phyloP scores from a whole-genome alignment of 2,113 vertebrate genomes.

The Gadus chalcogrammus region DNA sequence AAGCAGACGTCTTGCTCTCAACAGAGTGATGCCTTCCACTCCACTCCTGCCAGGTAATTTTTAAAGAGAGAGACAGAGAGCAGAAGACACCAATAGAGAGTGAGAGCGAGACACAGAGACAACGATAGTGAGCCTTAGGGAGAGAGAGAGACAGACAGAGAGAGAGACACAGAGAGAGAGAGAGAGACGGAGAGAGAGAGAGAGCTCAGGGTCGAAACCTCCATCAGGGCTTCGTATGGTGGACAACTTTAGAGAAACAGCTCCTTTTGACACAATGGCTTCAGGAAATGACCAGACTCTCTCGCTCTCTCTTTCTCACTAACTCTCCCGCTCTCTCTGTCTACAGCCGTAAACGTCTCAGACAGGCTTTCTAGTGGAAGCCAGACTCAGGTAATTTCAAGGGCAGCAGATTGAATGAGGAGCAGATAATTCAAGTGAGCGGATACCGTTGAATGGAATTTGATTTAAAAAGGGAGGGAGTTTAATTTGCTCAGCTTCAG shows the following conservation, averaged over 20 bases:
- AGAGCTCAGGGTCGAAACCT: conserved; percentile 19
- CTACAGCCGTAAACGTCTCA: conserved; percentile 21
- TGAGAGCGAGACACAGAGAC: no score
- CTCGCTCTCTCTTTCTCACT: no score
- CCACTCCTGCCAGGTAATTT: conserved; percentile 51
- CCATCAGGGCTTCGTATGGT: conserved; percentile 18
- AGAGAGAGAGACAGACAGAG: no score
- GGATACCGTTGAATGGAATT: conserved; percentile 46
- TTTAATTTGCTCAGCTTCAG: conserved; percentile 60
- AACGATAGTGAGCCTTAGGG: no score
- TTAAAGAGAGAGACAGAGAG: background rate
- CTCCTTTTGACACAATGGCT: conserved; percentile 47
- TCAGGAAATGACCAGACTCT: conserved; percentile 32
- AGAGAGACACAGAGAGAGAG: no score
- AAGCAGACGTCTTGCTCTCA: conserved; percentile 33
- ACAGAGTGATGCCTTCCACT: conserved; percentile 45
- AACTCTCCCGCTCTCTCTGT: background rate
- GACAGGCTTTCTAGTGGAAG: conserved; percentile 32
- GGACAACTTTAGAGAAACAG: conserved; percentile 42
- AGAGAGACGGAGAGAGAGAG: no score
- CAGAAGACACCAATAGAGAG: no score
- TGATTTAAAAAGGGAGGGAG: conserved; percentile 61
- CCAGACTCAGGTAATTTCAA: conserved; percentile 40
- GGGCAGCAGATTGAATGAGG: conserved; percentile 39
- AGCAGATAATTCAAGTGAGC: conserved; percentile 55